Percentiles rank a stretch among this genome's conserved stretches.
Evolutionary conservation across 1,140 invertebrate species (phyloP).

Genomic region (Anagrus nilaparvatae): DNA sequence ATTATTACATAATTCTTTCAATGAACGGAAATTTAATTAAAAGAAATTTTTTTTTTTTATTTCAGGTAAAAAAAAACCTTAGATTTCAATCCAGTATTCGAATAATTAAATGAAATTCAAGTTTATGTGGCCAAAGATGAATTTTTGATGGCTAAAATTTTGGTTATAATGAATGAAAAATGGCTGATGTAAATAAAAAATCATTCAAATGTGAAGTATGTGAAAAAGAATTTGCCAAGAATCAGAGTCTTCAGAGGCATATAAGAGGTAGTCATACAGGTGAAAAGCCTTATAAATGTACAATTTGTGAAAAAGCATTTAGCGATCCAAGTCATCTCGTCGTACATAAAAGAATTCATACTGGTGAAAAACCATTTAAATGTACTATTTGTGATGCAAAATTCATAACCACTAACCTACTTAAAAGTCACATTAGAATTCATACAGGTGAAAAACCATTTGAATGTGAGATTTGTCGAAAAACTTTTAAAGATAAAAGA

Average conservation of each 20-base stretch:
- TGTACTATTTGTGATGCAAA: slow-evolving; percentile 61
- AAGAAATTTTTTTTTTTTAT: too few relatives aligned
- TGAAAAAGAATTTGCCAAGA: slow-evolving; percentile 32
- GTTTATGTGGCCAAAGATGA: too few relatives aligned
- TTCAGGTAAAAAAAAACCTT: too few relatives aligned
- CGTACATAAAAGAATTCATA: slow-evolving; percentile 58
- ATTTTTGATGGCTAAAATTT: too few relatives aligned
- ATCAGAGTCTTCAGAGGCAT: slow-evolving; percentile 29
- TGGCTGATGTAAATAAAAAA: too few relatives aligned
- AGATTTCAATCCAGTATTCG: too few relatives aligned
- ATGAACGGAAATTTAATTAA: too few relatives aligned
- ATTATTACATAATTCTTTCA: too few relatives aligned
- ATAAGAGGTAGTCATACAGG: slow-evolving; percentile 45
- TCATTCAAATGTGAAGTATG: slow-evolving; percentile 28
- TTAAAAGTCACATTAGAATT: slow-evolving; percentile 58
- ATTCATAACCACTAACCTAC: slow-evolving; percentile 61
- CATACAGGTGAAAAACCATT: slow-evolving; percentile 55
- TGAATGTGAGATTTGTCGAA: slow-evolving; percentile 50
- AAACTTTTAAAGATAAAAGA: slow-evolving; percentile 63
- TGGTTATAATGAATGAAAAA: too few relatives aligned
- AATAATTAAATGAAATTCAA: too few relatives aligned
- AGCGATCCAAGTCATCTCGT: slow-evolving; percentile 54
- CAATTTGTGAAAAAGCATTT: slow-evolving; percentile 63
- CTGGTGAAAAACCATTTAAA: slow-evolving; percentile 53
- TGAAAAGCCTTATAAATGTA: slow-evolving; percentile 70